phyloP scores from a whole-genome alignment of 2,888 invertebrate genomes.

The Stenodera caucasica region DNA sequence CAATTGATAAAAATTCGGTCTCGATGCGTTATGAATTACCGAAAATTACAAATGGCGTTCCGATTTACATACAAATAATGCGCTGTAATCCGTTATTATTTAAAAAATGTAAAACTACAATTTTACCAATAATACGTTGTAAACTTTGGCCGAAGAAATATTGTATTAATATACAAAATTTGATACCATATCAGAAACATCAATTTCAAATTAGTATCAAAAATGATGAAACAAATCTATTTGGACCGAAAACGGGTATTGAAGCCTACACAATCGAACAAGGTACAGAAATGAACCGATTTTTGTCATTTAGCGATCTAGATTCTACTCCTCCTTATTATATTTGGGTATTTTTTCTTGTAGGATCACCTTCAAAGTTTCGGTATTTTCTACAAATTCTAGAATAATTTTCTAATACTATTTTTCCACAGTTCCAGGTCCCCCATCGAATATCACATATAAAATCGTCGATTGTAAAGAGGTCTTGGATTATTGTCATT shows the following conservation, averaged over 20 bases:
- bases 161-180: slow-evolving; percentile 41
- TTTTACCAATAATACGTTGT: slow-evolving; percentile 40
- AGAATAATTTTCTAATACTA: slow-evolving; percentile 17
- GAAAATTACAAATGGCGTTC: slow-evolving; percentile 37
- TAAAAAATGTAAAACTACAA: slow-evolving; percentile 40
- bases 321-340: too few species aligned
- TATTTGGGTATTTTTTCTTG: slow-evolving; percentile 3
- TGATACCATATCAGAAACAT: slow-evolving; percentile 40
- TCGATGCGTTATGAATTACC: slow-evolving; percentile 48
- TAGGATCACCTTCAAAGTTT: neutral
- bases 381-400: neutral
- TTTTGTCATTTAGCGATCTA: neutral
- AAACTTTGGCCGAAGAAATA: slow-evolving; percentile 45
- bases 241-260: slow-evolving; percentile 40
- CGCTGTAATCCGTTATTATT: slow-evolving; percentile 41
- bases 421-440: slow-evolving; percentile 44
- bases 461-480: slow-evolving; percentile 43
- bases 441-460: slow-evolving; percentile 46
- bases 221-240: slow-evolving; percentile 43
- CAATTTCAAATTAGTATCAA: slow-evolving; percentile 44
- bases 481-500: slow-evolving; percentile 42
- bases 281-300: slow-evolving; percentile 32
- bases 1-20: slow-evolving; percentile 42
- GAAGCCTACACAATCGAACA: slow-evolving; percentile 37
- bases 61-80: slow-evolving; percentile 39